These are phyloP conservation scores for Grammomys dolichurus DNA, from an alignment of 2,113 vertebrate genomes.

Conservation along the genomic window DNA sequence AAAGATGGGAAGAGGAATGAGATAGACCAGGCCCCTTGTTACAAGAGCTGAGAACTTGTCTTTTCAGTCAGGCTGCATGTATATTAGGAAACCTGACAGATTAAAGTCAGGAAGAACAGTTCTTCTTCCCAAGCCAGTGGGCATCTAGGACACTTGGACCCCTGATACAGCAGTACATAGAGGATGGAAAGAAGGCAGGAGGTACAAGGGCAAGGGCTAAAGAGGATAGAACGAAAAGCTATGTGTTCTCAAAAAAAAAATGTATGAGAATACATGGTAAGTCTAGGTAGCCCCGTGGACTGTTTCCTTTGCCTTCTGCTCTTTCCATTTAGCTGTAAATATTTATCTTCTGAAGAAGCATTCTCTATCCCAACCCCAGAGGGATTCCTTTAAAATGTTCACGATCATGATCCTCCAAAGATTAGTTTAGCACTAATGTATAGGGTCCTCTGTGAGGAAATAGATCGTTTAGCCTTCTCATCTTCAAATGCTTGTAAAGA, in stretches of 20 bases:
- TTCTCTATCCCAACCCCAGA: slow-evolving; percentile 19
- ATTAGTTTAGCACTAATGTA: slow-evolving; percentile 40
- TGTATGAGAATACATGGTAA: neutral
- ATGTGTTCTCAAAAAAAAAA: neutral
- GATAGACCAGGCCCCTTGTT: slow-evolving; percentile 37
- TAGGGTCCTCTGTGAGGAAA: slow-evolving; percentile 33
- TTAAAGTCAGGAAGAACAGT: neutral
- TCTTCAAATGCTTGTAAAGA: slow-evolving; percentile 8
- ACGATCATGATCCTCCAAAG: neutral
- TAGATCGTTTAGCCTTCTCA: neutral
- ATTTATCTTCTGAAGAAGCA: slow-evolving; percentile 58
- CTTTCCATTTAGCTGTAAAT: slow-evolving; percentile 58
- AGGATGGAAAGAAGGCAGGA: neutral
- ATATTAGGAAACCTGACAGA: neutral
- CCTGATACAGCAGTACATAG: neutral
- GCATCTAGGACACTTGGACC: neutral
- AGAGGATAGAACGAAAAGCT: neutral
- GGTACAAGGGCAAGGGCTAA: neutral
- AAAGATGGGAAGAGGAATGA: slow-evolving; percentile 55
- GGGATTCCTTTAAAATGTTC: slow-evolving; percentile 53
- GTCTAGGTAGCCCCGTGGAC: neutral
- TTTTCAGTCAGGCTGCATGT: neutral
- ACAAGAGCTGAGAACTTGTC: neutral
- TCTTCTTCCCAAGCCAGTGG: neutral
- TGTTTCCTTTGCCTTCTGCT: slow-evolving; percentile 57